These are phyloP conservation scores for Hippocampus zosterae DNA, from an alignment of 2,113 vertebrate genomes.

Conservation along the genomic window DNA sequence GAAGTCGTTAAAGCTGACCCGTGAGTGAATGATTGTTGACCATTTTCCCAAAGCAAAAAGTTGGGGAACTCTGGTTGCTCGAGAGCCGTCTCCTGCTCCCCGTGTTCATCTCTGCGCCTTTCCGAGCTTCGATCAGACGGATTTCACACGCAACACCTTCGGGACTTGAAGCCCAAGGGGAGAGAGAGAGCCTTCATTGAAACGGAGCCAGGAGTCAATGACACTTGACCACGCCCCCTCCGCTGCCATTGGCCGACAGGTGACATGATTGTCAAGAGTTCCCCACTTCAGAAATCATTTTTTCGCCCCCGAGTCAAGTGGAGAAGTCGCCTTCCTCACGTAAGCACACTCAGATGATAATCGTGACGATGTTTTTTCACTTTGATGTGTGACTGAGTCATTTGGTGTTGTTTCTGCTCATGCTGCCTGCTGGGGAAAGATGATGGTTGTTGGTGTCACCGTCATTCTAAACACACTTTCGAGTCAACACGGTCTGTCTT, in stretches of 20 bases:
- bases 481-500: no score
- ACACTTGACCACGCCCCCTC: background rate
- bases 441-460: no score
- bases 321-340: background rate
- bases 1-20: no score
- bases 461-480: no score
- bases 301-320: background rate
- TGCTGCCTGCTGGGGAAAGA: no score
- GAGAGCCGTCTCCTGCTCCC: no score
- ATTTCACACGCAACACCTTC: no score
- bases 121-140: no score
- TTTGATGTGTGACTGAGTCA: background rate
- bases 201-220: background rate
- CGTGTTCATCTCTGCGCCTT: no score
- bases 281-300: background rate
- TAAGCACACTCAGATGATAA: background rate
- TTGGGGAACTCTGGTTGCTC: no score
- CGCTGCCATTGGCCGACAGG: background rate
- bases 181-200: background rate
- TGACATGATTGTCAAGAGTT: background rate
- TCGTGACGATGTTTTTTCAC: background rate
- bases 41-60: no score
- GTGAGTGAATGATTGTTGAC: no score
- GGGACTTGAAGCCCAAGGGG: background rate
- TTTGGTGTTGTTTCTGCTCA: background rate